Percentiles rank a stretch among this genome's conserved stretches.
phyloP scores from a whole-genome alignment of 2,797 vertebrate species.

The Botia kubotai region DNA sequence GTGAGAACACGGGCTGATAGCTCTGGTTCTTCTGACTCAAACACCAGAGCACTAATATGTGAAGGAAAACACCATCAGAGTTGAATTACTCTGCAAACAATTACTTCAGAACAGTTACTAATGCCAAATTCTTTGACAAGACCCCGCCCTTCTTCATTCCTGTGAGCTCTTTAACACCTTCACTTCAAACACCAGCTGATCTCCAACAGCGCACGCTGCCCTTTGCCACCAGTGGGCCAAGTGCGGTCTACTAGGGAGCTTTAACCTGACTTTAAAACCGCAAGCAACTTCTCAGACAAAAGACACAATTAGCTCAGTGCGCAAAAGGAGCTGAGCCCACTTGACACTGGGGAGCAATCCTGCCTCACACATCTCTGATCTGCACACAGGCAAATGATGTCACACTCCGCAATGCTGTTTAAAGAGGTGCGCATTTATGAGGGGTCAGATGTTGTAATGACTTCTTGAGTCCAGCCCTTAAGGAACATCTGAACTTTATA shows the following conservation, averaged over 20 bases:
- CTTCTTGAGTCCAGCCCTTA: constrained; percentile 22
- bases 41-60: too few relatives aligned
- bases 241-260: constrained; percentile 37
- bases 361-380: constrained; percentile 42
- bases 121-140: background rate
- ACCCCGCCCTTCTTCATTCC: background rate
- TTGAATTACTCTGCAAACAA: background rate
- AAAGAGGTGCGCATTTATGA: constrained; percentile 64
- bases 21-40: too few relatives aligned
- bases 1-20: too few relatives aligned
- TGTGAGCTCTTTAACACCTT: constrained; percentile 37
- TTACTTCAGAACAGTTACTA: background rate
- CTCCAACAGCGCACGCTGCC: too few relatives aligned
- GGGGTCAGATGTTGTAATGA: constrained; percentile 53
- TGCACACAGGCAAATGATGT: constrained; percentile 63
- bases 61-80: too few relatives aligned
- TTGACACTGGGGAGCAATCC: constrained; percentile 45
- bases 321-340: constrained; percentile 46
- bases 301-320: constrained; percentile 64
- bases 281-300: constrained; percentile 61
- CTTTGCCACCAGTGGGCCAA: background rate
- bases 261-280: constrained; percentile 43
- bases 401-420: constrained; percentile 57
- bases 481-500: constrained; percentile 39
- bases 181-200: constrained; percentile 6